Base-by-base conservation (phyloP, 2,888 invertebrate genomes). In the Folsomia candida region DNA sequence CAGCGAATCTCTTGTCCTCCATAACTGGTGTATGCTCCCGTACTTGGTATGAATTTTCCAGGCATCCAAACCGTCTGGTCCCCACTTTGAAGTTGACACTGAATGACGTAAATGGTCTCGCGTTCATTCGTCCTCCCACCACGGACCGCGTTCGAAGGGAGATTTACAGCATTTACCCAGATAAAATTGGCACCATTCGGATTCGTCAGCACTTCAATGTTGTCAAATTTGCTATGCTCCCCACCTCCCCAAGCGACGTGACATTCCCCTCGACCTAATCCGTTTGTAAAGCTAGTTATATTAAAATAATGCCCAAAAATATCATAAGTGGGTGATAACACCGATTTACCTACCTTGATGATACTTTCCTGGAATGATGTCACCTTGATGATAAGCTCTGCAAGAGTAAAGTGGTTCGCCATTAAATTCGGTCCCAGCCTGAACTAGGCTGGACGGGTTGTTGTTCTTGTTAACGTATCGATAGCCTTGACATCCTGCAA, bases 291-390 rank as follows among this genome's bases (percentile, higher is more conserved):
- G n/a, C n/a, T n/a, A n/a, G n/a, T n/a, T n/a, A n/a, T n/a, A n/a
- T n/a, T n/a, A n/a, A n/a, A n/a, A n/a, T n/a, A n/a, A n/a, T n/a
- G n/a, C n/a, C n/a, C n/a, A n/a, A n/a, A n/a, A n/a, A n/a, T n/a
- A n/a, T n/a, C n/a, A n/a, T n/a, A n/a, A n/a, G n/a, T n/a, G n/a
- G n/a, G n/a, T n/a, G n/a, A n/a, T n/a, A n/a, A n/a, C n/a, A n/a
- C n/a, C n/a, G n/a, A n/a, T n/a, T n/a, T 61, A n/a, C 14, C 70
- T 62, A 18, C 61, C 68, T n/a, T 64, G 59, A 47, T 77, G 74
- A 25, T 78, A 78, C 58, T 79, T 78, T 57, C 79, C 79, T 14
- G 76, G 76, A 57, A 79, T 63, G 47, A 79, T 79, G 63, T 79
- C 76, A 28, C 78, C 78, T 29, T 72, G 61, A 62, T 76, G 74